phyloP scores from a whole-genome alignment of 1,140 invertebrate species.

The Conus betulinus region DNA sequence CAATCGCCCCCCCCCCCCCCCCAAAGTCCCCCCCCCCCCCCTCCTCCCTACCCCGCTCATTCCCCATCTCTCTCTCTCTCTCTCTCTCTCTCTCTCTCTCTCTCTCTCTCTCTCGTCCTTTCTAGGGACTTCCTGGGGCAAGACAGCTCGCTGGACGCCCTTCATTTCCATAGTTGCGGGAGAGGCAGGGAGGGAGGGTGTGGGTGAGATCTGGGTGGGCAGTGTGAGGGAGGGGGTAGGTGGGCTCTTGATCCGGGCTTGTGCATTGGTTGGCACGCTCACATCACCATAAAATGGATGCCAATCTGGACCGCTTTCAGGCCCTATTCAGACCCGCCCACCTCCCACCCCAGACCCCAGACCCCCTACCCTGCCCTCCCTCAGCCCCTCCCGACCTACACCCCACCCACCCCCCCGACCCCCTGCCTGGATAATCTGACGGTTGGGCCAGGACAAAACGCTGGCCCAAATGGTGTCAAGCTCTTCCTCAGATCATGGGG shows the following conservation, averaged over 20 bases:
- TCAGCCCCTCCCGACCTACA: too few relatives aligned
- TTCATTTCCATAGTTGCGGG: not conserved
- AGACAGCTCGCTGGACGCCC: not conserved
- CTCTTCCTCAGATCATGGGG: too few relatives aligned
- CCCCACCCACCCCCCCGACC: not conserved
- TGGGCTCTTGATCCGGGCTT: slow-evolving; percentile 10
- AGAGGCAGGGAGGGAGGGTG: not conserved
- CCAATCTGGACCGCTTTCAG: not conserved
- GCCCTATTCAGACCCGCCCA: not conserved
- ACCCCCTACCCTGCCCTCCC: too few relatives aligned
- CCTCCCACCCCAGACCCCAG: not conserved
- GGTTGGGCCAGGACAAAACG: not conserved
- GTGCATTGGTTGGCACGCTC: slow-evolving; percentile 27
- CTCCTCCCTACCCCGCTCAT: not conserved
- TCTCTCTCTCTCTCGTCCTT: not conserved
- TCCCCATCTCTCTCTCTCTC: not conserved
- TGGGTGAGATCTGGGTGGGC: not conserved
- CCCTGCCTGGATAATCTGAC: not conserved
- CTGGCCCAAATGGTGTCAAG: too few relatives aligned
- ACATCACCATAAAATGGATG: not conserved
- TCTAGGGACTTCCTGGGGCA: not conserved
- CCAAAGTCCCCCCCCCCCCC: not conserved
- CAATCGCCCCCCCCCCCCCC: slow-evolving; percentile 8
- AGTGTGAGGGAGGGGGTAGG: not conserved
- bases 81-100: not conserved